Evolutionary conservation across 1,140 invertebrate species (phyloP), one percentile per base, ranked within the genome.

Genomic region (Phymorhynchus buccinoides): DNA sequence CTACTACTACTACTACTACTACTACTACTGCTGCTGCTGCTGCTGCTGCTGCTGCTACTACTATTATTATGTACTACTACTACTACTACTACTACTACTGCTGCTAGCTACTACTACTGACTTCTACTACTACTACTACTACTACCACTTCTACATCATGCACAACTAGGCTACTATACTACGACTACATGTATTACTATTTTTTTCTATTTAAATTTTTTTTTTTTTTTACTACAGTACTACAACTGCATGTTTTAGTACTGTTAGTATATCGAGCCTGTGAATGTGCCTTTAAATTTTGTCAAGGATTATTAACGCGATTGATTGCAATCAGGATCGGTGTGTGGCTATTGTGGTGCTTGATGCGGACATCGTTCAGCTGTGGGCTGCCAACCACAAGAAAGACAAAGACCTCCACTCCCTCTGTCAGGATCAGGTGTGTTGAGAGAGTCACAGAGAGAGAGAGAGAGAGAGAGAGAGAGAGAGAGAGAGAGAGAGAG

Each of bases 331-430:
- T 7, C 39, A 79, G 77, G 3, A 22, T 7, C 77, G 44, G 12
- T 79, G 77, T 79, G 77, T 79, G 77, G 77, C 77, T 7, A 41
- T 79, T 18, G 77, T 79, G 41, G 77, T 79, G 42, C 77, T 44
- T 6, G 77, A 79, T 18, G 27, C 77, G 2, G 77, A 79, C 44
- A n/a, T 79, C n/a, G 77, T 52, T 27, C 30, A 52, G 77, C 77
- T 22, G 1, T 79, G 77, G 77, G 77, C 77, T 7, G 30, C 77
- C n/a, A 79, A 79, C 77, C 48, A 79, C 77, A 39, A 41, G 0
- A 48, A 22, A 32, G 27, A 0, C 6, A 79, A 79, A 22, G 77
- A 79, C 42, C n/a, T 79, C 42, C n/a, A 79, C 39, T 3, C n/a
- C 4, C 77, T 79, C 18, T 79, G 77, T 79, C 77, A 79, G 42